Evolutionary conservation across 2,797 vertebrate species (phyloP).

Genomic region (Remorina albescens): DNA sequence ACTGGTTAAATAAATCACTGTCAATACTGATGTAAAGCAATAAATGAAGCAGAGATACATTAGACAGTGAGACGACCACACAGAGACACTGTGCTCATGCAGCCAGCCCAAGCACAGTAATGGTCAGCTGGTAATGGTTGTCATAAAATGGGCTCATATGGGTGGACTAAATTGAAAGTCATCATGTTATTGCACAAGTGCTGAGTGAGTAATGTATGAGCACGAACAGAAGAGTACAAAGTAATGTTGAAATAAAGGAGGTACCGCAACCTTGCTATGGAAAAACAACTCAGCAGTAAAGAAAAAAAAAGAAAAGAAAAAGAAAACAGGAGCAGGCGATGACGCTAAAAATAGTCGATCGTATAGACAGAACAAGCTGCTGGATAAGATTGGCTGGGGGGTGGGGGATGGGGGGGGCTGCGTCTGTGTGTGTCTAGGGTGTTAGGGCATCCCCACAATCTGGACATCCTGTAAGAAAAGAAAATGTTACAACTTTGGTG

Average conservation of each 20-base stretch:
- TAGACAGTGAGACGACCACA: background rate
- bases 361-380: conserved; percentile 70
- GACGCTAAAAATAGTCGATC: conserved; percentile 77
- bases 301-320: too few relatives aligned
- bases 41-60: background rate
- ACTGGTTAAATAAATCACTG: background rate
- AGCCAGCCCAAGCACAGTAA: background rate
- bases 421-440: conserved; percentile 41
- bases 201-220: conserved; percentile 13
- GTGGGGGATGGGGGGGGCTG: background rate
- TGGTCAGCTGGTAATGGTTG: background rate
- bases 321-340: conserved; percentile 43
- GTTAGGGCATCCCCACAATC: conserved; percentile 44
- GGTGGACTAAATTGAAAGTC: background rate
- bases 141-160: conserved; percentile 5
- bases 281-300: conserved; percentile 53
- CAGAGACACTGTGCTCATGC: background rate
- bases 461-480: conserved; percentile 59
- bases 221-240: conserved; percentile 7
- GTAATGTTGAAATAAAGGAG: conserved; percentile 8
- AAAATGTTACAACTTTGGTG: conserved; percentile 39
- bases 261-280: background rate
- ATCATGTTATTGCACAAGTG: background rate
- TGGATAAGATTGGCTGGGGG: conserved; percentile 15
- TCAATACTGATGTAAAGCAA: background rate